Evolutionary conservation across 2,888 invertebrate genomes (phyloP), one percentile per base, ranked within the genome.

Genomic region (Euzophera pinguis): DNA sequence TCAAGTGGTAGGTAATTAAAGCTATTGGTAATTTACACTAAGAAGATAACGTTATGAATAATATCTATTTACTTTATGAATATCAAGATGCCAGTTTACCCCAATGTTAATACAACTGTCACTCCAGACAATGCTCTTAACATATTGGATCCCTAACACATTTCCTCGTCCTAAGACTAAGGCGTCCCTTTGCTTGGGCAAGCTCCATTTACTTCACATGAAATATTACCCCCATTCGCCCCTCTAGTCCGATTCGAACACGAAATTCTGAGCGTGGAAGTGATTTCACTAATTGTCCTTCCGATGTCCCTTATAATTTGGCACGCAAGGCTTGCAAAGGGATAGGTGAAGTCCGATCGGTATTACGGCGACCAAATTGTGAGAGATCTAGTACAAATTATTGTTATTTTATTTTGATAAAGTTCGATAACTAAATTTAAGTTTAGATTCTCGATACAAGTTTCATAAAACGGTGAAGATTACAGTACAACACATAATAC

Each of bases 231-330:
- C 13, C 56, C 43, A 54, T 51, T 53, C 50, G 43, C 29, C 34
- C 39, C 16, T 10, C 22, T 35, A 14, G 16, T 17, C 29, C 27
- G 37, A 35, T 47, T 41, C 35, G 10, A 42, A 38, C 47, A 39
- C 47, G 22, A 5, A 22, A 22, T 22, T 22, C 32, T 12, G 35
- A 37, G 17, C 41, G 37, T 43, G 53, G 53, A 35, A 56, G 56
- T 50, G 58, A 57, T 59, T 60, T 57, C 51, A 50, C 61, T 63
- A 63, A 63, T 61, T 61, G 58, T 61, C 59, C 58, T 51, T 55
- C 54, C 51, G 39, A 45, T 58, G 57, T 58, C 61, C 60, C 50
- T 61, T 59, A 54, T 56, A 61, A 61, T 63, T 60, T 58, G 55
- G 39, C 41, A 34, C 43, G 52, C 22, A 51, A 51, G 35, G 39